These are phyloP conservation scores for Heliconius melpomene DNA, from an alignment of 1,140 invertebrate genomes.

Conservation along the genomic window DNA sequence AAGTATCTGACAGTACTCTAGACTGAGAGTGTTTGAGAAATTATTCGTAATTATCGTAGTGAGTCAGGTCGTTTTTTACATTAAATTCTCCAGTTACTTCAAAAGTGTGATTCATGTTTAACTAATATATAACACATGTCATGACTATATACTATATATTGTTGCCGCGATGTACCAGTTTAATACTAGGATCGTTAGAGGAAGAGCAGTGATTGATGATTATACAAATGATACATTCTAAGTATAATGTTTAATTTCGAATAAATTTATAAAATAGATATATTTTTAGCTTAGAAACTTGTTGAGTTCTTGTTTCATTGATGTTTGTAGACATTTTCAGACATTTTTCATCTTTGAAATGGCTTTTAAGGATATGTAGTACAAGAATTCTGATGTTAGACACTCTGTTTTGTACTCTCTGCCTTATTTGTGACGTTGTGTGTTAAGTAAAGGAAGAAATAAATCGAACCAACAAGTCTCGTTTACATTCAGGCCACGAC, in stretches of 20 bases:
- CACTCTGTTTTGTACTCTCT: neutral
- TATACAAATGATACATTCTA: slow-evolving; percentile 2
- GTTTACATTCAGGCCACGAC: no score
- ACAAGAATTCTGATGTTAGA: neutral
- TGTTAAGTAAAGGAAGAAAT: neutral
- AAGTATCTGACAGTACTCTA: no score
- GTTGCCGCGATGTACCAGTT: no score
- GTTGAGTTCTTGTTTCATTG: neutral
- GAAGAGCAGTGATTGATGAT: neutral
- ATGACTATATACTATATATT: neutral
- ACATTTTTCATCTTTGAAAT: no score
- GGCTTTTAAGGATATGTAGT: no score
- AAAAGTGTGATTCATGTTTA: neutral
- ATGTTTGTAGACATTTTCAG: no score
- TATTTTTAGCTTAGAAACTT: neutral
- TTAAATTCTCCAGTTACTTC: no score
- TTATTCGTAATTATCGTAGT: no score
- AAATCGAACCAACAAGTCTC: no score
- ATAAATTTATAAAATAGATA: neutral
- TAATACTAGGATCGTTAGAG: neutral
- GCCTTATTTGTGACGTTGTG: neutral
- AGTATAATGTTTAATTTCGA: neutral
- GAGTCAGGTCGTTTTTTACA: no score
- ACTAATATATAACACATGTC: neutral
- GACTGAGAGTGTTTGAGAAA: no score